Conservation (phyloP, 2,888 invertebrate genomes). For the Coleophora flavipennella region DNA sequence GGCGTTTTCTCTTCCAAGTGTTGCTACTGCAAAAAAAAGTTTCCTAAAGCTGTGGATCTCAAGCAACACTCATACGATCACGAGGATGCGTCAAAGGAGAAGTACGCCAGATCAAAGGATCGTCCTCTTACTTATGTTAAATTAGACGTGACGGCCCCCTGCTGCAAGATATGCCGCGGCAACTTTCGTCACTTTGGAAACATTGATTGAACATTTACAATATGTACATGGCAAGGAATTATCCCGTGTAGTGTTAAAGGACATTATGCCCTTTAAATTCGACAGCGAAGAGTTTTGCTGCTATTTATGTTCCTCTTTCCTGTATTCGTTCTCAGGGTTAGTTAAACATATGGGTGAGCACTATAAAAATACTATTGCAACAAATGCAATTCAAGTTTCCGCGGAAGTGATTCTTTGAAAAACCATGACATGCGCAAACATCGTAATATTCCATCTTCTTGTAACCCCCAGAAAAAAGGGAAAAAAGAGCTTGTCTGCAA, state of each 20-base stretch:
- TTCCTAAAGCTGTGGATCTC: neutral
- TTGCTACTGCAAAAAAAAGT: neutral
- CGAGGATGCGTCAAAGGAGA: neutral
- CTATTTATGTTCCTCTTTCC: conserved; percentile 25
- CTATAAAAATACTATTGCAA: conserved; percentile 35
- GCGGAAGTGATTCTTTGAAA: neutral
- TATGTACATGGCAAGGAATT: conserved; percentile 23
- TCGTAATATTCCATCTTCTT: too few relatives aligned
- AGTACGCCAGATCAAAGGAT: too few relatives aligned
- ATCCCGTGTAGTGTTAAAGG: conserved; percentile 28
- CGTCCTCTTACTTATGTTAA: too few relatives aligned
- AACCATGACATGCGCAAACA: too few relatives aligned
- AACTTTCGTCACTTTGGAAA: conserved; percentile 21
- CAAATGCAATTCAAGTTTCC: conserved; percentile 20
- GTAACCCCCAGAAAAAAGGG: conserved; percentile 4
- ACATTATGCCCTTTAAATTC: conserved; percentile 34
- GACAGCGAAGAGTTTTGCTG: conserved; percentile 24
- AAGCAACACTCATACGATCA: neutral
- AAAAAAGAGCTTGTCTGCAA: neutral
- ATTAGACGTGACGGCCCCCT: conserved; percentile 28
- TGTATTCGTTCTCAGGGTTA: conserved; percentile 22
- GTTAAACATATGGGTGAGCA: conserved; percentile 38
- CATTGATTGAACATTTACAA: conserved; percentile 24
- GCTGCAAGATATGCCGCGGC: conserved; percentile 26
- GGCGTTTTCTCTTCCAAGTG: neutral